phyloP scores from a whole-genome alignment of 2,888 invertebrate genomes.

The Andrena fulva region DNA sequence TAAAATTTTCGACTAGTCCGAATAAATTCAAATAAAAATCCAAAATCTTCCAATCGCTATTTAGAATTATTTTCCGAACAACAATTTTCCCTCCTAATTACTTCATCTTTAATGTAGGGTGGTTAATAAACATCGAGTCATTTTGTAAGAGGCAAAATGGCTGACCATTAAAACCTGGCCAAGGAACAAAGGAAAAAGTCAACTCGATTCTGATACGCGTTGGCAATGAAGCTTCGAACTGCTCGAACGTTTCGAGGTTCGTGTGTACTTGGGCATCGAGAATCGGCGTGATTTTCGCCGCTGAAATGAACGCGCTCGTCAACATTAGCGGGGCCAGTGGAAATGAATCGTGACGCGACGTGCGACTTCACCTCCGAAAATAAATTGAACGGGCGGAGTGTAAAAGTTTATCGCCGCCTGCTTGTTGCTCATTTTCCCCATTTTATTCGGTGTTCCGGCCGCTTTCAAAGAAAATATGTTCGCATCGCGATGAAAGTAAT shows the following conservation, averaged over 20 bases:
- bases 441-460: neutral
- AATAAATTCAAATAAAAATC: constrained; percentile 1
- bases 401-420: constrained; percentile 16
- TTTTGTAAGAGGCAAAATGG: no score
- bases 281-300: neutral
- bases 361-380: constrained; percentile 53
- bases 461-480: neutral
- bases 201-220: no score
- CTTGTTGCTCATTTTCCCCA: no score
- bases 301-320: neutral
- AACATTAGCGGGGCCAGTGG: constrained; percentile 22
- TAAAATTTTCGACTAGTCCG: neutral
- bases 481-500: constrained; percentile 21
- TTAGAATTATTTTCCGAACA: neutral
- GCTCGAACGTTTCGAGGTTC: neutral
- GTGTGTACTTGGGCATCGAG: neutral
- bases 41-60: neutral
- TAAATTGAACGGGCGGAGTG: constrained; percentile 29
- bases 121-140: no score
- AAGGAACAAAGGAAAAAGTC: no score
- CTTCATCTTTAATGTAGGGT: no score
- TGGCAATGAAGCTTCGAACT: neutral
- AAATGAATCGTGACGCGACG: constrained; percentile 34
- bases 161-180: no score
- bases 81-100: neutral